Percentiles rank a stretch among this genome's conserved stretches.
Conservation (phyloP, 2,888 invertebrate species). For the Ariolimax columbianus region DNA sequence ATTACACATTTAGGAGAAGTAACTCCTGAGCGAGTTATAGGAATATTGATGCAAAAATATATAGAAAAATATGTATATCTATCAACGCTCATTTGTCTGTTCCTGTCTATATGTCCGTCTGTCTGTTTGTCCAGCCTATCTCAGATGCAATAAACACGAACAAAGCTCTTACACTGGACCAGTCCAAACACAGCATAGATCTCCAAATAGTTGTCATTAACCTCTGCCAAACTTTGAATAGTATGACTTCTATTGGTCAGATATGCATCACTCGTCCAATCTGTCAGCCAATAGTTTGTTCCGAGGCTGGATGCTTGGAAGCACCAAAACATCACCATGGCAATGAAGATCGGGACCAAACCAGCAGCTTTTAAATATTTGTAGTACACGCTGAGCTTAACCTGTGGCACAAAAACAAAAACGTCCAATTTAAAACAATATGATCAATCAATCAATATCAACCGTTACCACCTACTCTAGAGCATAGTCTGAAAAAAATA, state of each 20-base stretch:
- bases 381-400: slow-evolving; percentile 40
- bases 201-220: slow-evolving; percentile 42
- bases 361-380: slow-evolving; percentile 53
- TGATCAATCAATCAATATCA: too few relatives aligned
- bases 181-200: slow-evolving; percentile 45
- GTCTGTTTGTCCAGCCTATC: too few relatives aligned
- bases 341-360: slow-evolving; percentile 28
- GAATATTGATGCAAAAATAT: too few relatives aligned
- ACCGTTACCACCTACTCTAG: too few relatives aligned
- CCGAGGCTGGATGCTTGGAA: slow-evolving; percentile 70
- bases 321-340: slow-evolving; percentile 45
- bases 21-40: too few relatives aligned
- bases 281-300: slow-evolving; percentile 76
- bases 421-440: not conserved
- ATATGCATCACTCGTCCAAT: slow-evolving; percentile 76
- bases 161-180: slow-evolving; percentile 39
- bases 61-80: too few relatives aligned
- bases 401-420: slow-evolving; percentile 33
- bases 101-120: too few relatives aligned
- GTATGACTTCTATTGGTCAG: slow-evolving; percentile 53
- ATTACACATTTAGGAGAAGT: too few relatives aligned
- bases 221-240: slow-evolving; percentile 21
- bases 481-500: too few relatives aligned
- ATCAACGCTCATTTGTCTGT: too few relatives aligned
- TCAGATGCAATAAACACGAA: not conserved